phyloP scores from a whole-genome alignment of 2,888 invertebrate genomes.

The Aleiodes testaceus region DNA sequence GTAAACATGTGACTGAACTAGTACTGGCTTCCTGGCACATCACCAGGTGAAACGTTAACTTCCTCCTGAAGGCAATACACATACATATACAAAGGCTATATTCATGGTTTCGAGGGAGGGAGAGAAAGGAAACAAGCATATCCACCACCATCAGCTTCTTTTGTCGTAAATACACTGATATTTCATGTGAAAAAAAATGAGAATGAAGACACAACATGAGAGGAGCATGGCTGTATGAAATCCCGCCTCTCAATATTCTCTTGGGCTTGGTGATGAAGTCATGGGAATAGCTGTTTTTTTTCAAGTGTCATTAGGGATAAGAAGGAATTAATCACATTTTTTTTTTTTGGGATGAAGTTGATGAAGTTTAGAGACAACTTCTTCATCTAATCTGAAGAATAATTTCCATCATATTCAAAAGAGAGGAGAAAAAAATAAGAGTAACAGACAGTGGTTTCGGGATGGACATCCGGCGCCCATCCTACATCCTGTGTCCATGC shows the following conservation, averaged over 20 bases:
- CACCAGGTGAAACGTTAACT: conserved; percentile 67
- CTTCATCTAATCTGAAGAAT: neutral
- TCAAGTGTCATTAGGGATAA: too few relatives aligned
- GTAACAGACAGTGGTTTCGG: conserved; percentile 49
- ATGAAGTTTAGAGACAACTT: too few relatives aligned
- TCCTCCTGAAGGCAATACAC: conserved; percentile 56
- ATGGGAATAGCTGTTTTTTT: conserved; percentile 12
- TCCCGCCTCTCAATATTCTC: conserved; percentile 1
- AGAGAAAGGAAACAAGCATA: conserved; percentile 30
- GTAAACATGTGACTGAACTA: conserved; percentile 65
- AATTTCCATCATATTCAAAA: neutral
- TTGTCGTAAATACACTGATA: conserved; percentile 29
- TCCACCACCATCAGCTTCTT: conserved; percentile 8
- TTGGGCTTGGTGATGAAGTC: conserved; percentile 40
- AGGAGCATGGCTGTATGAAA: neutral
- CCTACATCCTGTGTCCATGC: conserved; percentile 63
- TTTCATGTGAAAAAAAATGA: conserved; percentile 14
- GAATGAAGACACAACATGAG: neutral
- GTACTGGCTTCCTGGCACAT: conserved; percentile 60
- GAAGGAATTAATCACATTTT: too few relatives aligned
- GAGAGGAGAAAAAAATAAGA: neutral
- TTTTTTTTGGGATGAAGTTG: too few relatives aligned
- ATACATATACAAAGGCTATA: neutral
- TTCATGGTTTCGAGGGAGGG: neutral
- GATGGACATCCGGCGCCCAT: conserved; percentile 66